Percentiles rank a stretch among this genome's conserved stretches.
These are phyloP conservation scores for Protodeltote pygarga DNA, from an alignment of 2,888 invertebrate genomes.

Conservation along the genomic window DNA sequence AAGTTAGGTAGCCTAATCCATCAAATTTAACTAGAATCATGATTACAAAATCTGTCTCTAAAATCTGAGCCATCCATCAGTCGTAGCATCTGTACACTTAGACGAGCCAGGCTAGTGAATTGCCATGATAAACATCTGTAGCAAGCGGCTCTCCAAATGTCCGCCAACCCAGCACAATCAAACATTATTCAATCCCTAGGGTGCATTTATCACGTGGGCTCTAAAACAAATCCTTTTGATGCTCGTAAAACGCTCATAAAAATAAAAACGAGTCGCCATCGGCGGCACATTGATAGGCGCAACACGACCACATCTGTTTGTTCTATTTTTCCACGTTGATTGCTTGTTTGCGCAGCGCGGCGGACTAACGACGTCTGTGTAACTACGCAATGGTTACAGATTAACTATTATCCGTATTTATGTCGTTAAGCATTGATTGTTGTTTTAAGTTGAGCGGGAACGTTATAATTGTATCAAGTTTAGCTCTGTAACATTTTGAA, in stretches of 20 bases:
- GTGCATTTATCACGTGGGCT: conserved; percentile 48
- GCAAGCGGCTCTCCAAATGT: conserved; percentile 6
- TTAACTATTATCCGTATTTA: conserved; percentile 31
- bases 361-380: conserved; percentile 42
- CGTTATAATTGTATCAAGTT: conserved; percentile 19
- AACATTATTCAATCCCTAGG: conserved; percentile 42
- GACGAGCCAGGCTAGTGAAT: no score
- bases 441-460: conserved; percentile 11
- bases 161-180: conserved; percentile 8
- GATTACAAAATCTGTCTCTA: conserved; percentile 2
- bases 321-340: conserved; percentile 50
- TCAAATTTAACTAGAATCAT: conserved; percentile 1
- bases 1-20: background rate
- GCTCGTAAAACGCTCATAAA: conserved; percentile 48
- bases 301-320: conserved; percentile 47
- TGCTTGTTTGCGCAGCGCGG: conserved; percentile 48
- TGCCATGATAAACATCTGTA: conserved; percentile 15
- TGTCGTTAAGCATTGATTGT: conserved; percentile 17
- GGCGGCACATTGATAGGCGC: conserved; percentile 46
- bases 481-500: conserved; percentile 9
- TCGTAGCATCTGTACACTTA: background rate
- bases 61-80: conserved; percentile 10
- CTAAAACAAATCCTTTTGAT: conserved; percentile 46
- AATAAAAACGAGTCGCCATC: conserved; percentile 46
- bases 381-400: conserved; percentile 45